Base-by-base conservation (phyloP, 2,797 vertebrate genomes). In the Eremophila alpestris region DNA sequence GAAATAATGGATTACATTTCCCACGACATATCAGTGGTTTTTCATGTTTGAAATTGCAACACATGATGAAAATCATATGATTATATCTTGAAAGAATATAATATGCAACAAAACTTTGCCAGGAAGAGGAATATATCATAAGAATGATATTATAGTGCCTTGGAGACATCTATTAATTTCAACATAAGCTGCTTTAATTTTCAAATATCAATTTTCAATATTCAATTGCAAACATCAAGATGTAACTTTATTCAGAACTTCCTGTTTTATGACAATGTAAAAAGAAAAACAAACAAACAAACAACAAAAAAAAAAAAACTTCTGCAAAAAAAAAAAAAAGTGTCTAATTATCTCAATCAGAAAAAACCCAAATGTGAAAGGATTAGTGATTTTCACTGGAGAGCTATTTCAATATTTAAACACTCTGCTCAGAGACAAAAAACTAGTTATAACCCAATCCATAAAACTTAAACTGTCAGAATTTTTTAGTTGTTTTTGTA, bases 251-350 rank as follows among this genome's bases (percentile, higher is more conserved):
- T 87, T 30, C 18, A 41, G 9, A 85, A 58, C 55, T 52, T 69
- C 65, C 5, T 51, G 1, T 2, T 63, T 85, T 40, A 45, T 13
- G 10, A 56, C 27, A 45, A 81, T 2, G 1, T 11, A 24, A 56
- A 64, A 17, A 19, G 2, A 41, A 5, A 4, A 34, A 43, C 4
- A 0, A 2, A 29, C 18, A 11, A 36, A 20, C n/a, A n/a, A n/a
- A n/a, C n/a, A n/a, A n/a, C n/a, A n/a, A 27, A 62, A n/a, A 17
- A 19, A 3, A 41, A 5, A 4, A 34, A 43, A 9, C 7, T 52
- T 20, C 21, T 5, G 9, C 13, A 26, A 17, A 30, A n/a, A n/a
- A n/a, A n/a, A n/a, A n/a, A 51, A 38, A 40, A 26, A 2, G 0
- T 0, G 6, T 54, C 10, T 64, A 41, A 52, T 7, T 68, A 32